Conservation (phyloP, 30 jellyfish, hydroid and myxozoan species). For the Hydra vulgaris region DNA sequence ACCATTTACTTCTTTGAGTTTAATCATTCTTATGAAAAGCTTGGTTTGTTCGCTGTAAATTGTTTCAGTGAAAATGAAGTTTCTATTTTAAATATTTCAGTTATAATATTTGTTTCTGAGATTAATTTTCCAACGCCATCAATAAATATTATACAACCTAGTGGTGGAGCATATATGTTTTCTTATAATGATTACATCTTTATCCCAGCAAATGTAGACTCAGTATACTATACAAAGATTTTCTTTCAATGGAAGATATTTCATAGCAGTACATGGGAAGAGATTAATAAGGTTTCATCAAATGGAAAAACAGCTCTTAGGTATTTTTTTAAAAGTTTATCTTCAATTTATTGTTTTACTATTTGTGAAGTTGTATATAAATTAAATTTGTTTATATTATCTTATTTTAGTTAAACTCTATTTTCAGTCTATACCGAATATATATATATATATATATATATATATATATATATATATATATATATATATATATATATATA, state of each 20-base stretch:
- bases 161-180: background rate
- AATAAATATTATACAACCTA: background rate
- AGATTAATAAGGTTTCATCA: constrained; percentile 2
- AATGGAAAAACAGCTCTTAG: constrained; percentile 11
- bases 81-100: background rate
- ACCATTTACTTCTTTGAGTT: background rate
- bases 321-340: background rate
- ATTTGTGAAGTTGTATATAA: too few species aligned
- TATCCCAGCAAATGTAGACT: background rate
- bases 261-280: constrained; percentile 14
- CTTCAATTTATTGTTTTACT: too few species aligned
- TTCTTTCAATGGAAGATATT: constrained; percentile 8
- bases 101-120: constrained; percentile 7
- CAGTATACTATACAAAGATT: background rate
- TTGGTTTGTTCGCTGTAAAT: background rate
- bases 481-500: too few species aligned
- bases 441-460: too few species aligned
- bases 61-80: background rate
- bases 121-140: constrained; percentile 4
- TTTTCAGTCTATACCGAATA: too few species aligned
- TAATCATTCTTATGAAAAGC: background rate
- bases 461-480: too few species aligned
- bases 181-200: constrained; percentile 1
- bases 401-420: too few species aligned
- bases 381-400: too few species aligned